phyloP scores from a whole-genome alignment of 2,797 vertebrate species.

The Siniperca scherzeri region DNA sequence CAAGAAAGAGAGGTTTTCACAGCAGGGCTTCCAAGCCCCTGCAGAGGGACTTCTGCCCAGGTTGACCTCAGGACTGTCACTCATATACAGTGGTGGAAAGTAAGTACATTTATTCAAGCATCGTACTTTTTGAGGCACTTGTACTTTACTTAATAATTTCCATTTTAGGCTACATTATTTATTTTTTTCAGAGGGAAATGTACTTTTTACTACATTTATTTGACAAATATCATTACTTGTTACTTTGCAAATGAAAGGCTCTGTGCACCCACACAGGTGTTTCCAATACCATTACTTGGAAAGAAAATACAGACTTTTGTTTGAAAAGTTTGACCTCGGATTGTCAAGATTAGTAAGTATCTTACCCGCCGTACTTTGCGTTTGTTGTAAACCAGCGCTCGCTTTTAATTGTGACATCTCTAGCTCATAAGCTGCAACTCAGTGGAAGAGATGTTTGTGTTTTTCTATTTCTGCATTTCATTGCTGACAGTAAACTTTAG shows the following conservation, averaged over 20 bases:
- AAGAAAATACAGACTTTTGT: not conserved
- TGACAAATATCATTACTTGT: not conserved
- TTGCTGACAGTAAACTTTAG: not conserved
- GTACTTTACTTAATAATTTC: not conserved
- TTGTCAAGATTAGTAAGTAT: not conserved
- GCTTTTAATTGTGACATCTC: too few relatives aligned
- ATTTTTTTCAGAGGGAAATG: not conserved
- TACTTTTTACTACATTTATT: not conserved
- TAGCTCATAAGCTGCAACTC: too few relatives aligned
- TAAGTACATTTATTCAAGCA: not conserved
- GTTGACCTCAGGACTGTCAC: not conserved
- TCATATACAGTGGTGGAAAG: not conserved
- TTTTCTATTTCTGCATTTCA: too few relatives aligned
- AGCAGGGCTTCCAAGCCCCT: conserved; percentile 15
- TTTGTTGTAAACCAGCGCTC: too few relatives aligned
- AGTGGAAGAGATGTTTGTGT: too few relatives aligned
- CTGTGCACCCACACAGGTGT: not conserved
- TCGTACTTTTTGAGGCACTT: not conserved
- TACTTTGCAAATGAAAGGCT: not conserved
- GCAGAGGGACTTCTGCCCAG: conserved; percentile 1
- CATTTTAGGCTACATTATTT: not conserved
- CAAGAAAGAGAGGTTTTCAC: conserved; percentile 48
- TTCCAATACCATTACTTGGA: not conserved
- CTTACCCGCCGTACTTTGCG: too few relatives aligned
- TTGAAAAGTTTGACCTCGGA: not conserved